Percentiles rank a stretch among this genome's conserved stretches.
Conservation (phyloP, 2,888 invertebrate species). For the Charanyca ferruginea region DNA sequence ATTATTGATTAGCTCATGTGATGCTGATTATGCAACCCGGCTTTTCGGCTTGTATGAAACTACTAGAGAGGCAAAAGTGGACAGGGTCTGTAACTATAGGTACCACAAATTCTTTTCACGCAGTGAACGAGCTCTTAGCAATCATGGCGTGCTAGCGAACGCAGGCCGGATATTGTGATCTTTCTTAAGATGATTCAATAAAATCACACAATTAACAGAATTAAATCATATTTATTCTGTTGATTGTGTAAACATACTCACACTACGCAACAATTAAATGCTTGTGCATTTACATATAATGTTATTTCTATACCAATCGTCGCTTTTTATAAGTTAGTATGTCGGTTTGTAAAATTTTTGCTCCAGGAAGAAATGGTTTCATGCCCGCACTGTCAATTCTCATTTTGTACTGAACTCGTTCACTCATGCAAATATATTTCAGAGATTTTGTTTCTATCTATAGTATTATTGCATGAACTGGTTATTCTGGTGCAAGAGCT, state of each 20-base stretch:
- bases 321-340: too few relatives aligned
- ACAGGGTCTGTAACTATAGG: neutral
- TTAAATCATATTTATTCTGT: too few relatives aligned
- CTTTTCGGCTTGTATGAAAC: neutral
- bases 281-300: too few relatives aligned
- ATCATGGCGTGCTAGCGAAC: too few relatives aligned
- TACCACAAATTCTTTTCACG: neutral
- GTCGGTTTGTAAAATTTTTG: neutral
- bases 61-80: neutral
- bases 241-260: too few relatives aligned
- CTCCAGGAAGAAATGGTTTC: neutral
- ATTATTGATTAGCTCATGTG: too few relatives aligned
- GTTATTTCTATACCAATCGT: too few relatives aligned
- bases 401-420: too few relatives aligned
- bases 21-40: too few relatives aligned
- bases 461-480: conserved; percentile 17
- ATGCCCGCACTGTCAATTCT: neutral
- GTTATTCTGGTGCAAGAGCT: conserved; percentile 13
- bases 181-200: neutral
- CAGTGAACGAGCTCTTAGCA: neutral
- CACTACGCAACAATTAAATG: too few relatives aligned
- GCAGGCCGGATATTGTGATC: neutral
- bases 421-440: neutral
- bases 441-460: neutral
- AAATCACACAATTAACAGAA: neutral